A percentile compares a stretch with the other conserved stretches of the same genome.
phyloP scores from a whole-genome alignment of 2,797 vertebrate genomes.

The Tadarida brasiliensis region DNA sequence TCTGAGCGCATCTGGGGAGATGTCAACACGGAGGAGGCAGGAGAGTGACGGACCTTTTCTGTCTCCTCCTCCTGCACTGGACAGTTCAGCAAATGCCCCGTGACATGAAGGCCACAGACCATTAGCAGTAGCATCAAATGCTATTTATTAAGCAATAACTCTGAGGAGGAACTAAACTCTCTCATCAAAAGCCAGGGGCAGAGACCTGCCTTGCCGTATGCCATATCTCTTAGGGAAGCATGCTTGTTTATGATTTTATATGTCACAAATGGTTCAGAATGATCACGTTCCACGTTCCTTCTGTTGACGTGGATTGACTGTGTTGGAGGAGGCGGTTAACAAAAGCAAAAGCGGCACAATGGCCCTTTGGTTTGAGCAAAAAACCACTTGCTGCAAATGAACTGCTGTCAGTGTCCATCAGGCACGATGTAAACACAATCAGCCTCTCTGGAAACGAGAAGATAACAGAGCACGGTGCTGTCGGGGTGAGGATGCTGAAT shows the following conservation, averaged over 20 bases:
- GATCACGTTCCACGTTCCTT: not conserved
- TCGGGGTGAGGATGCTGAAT: not conserved
- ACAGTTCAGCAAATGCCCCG: not conserved
- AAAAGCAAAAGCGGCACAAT: not conserved
- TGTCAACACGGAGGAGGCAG: not conserved
- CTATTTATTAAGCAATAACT: not conserved
- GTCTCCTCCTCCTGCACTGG: not conserved
- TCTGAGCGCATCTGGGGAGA: not conserved
- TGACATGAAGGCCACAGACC: not conserved
- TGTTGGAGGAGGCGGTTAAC: not conserved
- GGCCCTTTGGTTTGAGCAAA: not conserved
- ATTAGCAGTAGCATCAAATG: not conserved
- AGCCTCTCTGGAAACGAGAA: not conserved
- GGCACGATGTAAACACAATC: accelerated
- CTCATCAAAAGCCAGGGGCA: not conserved
- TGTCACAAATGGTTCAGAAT: constrained; percentile 10
- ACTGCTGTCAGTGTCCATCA: not conserved
- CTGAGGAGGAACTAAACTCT: not conserved
- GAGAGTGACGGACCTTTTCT: not conserved
- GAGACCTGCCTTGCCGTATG: not conserved
- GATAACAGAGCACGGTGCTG: not conserved
- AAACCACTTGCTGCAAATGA: not conserved
- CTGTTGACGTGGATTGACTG: not conserved
- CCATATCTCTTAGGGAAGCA: not conserved
- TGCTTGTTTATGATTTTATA: not conserved